These are phyloP conservation scores for Bellardia bayeri DNA, from an alignment of 2,888 invertebrate genomes.

Conservation along the genomic window DNA sequence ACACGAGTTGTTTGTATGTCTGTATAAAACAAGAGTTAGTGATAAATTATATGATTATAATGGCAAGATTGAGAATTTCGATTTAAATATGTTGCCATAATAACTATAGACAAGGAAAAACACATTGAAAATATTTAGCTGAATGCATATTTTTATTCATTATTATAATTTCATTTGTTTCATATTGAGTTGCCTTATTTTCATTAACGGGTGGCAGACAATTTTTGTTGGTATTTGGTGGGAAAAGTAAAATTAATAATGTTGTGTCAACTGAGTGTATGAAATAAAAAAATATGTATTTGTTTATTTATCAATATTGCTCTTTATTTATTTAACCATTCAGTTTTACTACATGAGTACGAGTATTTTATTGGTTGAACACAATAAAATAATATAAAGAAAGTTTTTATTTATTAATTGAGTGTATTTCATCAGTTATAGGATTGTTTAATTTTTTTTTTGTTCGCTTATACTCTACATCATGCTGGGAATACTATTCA, in stretches of 20 bases:
- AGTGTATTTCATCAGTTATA: constrained; percentile 57
- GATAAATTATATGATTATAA: constrained; percentile 55
- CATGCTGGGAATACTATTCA: neutral
- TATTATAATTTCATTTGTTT: constrained; percentile 51
- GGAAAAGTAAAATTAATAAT: constrained; percentile 61
- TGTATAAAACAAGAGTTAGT: constrained; percentile 12
- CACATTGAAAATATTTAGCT: constrained; percentile 16
- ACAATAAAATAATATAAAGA: constrained; percentile 14
- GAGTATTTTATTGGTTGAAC: constrained; percentile 54
- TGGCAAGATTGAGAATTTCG: constrained; percentile 53
- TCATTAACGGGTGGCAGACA: constrained; percentile 12
- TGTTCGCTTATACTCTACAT: neutral
- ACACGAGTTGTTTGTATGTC: neutral
- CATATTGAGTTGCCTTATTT: constrained; percentile 49
- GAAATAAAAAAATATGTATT: constrained; percentile 11
- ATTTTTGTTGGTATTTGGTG: neutral
- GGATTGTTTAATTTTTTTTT: neutral
- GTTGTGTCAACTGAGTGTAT: constrained; percentile 60
- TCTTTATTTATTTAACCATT: constrained; percentile 71
- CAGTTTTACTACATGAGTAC: constrained; percentile 50
- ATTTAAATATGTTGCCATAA: constrained; percentile 47
- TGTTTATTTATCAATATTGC: constrained; percentile 70
- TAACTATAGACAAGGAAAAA: constrained; percentile 41
- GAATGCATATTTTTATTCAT: constrained; percentile 34
- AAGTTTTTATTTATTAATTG: constrained; percentile 64